Conservation (phyloP, 2,797 vertebrate genomes). For the Acropternis orthonyx region DNA sequence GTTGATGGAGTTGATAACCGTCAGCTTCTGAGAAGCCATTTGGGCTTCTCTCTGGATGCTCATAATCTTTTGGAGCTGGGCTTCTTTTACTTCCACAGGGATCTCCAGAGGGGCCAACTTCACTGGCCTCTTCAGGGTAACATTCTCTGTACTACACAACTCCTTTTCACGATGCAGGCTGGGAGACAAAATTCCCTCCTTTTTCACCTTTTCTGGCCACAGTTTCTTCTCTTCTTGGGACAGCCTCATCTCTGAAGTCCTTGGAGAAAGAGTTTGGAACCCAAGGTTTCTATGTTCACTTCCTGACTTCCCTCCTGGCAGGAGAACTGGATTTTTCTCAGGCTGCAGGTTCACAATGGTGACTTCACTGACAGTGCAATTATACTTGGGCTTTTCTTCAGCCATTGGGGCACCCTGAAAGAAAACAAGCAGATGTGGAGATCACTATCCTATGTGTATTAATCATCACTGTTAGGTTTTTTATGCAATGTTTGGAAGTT, state of each 20-base stretch:
- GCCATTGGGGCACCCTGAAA: conserved; percentile 41
- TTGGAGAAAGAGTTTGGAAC: conserved; percentile 24
- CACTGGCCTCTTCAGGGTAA: conserved; percentile 67
- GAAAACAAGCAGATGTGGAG: not conserved
- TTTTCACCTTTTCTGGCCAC: conserved; percentile 16
- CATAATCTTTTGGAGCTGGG: conserved; percentile 79
- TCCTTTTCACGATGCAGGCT: conserved; percentile 30
- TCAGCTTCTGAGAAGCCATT: conserved; percentile 51
- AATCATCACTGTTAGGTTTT: not conserved
- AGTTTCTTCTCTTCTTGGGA: conserved; percentile 5
- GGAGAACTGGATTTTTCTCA: conserved; percentile 76
- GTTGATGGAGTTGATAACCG: not conserved
- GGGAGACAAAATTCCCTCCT: conserved; percentile 18
- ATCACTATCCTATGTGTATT: not conserved
- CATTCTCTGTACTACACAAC: conserved; percentile 32
- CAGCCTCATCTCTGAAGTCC: conserved; percentile 17
- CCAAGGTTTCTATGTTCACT: not conserved
- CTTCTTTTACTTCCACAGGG: conserved; percentile 75
- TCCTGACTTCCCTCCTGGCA: conserved; percentile 47
- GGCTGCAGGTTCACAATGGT: conserved; percentile 70
- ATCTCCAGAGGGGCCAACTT: conserved; percentile 82
- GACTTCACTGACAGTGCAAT: conserved; percentile 73
- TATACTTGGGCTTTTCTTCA: conserved; percentile 67
- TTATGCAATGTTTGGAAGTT: not conserved
- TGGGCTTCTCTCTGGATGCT: conserved; percentile 67